Percentiles rank a stretch among this genome's conserved stretches.
These are phyloP conservation scores for Tricholaema leucomelas DNA, from an alignment of 2,113 vertebrate species.

Conservation along the genomic window DNA sequence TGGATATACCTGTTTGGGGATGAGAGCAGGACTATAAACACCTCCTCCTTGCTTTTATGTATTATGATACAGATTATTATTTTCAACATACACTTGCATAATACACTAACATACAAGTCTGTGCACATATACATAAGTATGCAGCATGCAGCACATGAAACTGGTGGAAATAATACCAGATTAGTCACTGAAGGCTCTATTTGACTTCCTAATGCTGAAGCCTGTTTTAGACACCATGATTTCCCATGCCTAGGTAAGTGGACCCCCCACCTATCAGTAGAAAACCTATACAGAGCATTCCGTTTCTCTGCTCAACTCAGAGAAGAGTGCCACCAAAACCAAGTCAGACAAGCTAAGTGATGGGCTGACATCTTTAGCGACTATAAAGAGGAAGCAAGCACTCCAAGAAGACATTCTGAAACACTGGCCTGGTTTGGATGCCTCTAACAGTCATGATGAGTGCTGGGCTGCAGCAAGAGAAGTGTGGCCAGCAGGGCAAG, in stretches of 20 bases:
- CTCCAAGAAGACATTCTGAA: background rate
- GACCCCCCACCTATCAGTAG: background rate
- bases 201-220: background rate
- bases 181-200: background rate
- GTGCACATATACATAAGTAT: background rate
- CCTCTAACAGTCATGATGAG: background rate
- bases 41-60: background rate
- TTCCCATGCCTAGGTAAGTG: background rate
- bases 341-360: background rate
- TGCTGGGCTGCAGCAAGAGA: too few relatives aligned
- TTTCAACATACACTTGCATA: background rate
- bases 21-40: background rate
- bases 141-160: background rate
- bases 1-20: background rate
- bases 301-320: background rate
- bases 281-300: background rate
- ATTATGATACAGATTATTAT: background rate
- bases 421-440: background rate
- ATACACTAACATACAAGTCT: background rate
- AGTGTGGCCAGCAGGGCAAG: too few relatives aligned
- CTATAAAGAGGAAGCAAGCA: background rate
- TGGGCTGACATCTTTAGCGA: background rate
- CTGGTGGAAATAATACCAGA: background rate
- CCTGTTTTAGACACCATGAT: background rate
- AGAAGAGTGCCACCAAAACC: background rate